These are phyloP conservation scores for Plecotus auritus DNA, from an alignment of 2,113 vertebrate species.

Conservation along the genomic window DNA sequence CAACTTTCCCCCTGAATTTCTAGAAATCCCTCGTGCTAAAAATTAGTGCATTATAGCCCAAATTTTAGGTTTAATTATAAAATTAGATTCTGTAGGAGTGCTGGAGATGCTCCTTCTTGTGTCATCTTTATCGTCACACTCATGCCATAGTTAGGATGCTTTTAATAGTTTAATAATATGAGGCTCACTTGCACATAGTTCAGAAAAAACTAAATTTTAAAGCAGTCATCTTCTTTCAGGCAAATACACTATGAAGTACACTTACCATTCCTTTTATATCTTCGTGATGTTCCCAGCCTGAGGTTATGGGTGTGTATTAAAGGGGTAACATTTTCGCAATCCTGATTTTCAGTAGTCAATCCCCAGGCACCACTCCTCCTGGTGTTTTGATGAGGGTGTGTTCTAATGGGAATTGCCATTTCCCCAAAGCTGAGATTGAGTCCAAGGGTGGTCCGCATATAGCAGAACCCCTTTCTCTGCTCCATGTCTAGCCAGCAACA, in stretches of 20 bases:
- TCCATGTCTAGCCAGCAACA: background rate
- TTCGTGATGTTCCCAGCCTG: background rate
- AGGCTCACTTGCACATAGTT: background rate
- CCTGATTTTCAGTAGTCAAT: background rate
- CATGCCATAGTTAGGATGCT: background rate
- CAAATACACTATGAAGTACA: background rate
- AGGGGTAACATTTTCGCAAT: background rate
- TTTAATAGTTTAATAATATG: background rate
- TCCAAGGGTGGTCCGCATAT: constrained; percentile 4
- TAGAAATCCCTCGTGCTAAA: background rate
- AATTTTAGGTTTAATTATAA: background rate
- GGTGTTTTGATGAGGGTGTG: constrained; percentile 15
- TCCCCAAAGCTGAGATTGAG: constrained; percentile 30
- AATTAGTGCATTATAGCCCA: background rate
- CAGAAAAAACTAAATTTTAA: background rate
- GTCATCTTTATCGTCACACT: background rate
- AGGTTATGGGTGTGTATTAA: background rate
- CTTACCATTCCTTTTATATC: background rate
- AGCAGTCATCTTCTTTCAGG: background rate
- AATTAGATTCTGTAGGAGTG: background rate
- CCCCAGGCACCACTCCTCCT: background rate
- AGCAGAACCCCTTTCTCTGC: background rate
- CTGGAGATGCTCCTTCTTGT: background rate
- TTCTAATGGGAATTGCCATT: background rate
- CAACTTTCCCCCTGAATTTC: background rate